A percentile compares a stretch with the other conserved stretches of the same genome.
Conservation (phyloP, 2,797 vertebrate genomes). For the Gymnothorax reevesii region DNA sequence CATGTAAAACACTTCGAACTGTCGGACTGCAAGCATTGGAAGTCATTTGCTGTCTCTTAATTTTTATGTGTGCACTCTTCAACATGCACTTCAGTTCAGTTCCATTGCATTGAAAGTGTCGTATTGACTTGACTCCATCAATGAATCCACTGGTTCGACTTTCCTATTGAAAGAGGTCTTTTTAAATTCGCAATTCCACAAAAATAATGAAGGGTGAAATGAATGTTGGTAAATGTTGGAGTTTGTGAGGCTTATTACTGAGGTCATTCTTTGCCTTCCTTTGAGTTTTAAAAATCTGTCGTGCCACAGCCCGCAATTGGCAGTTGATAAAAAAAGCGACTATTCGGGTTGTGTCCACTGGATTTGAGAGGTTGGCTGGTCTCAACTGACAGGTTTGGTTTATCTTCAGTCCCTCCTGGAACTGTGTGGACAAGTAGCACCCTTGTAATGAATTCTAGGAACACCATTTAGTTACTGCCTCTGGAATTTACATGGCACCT, state of each 20-base stretch:
- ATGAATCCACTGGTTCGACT: background rate
- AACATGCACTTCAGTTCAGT: background rate
- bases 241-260: background rate
- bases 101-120: background rate
- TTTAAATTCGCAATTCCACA: background rate
- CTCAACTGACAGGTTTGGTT: too few species aligned
- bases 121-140: background rate
- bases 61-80: background rate
- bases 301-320: background rate
- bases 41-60: background rate
- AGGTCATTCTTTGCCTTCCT: background rate
- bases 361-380: background rate
- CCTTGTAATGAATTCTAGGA: background rate
- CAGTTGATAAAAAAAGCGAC: background rate
- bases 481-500: background rate
- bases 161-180: background rate
- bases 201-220: background rate
- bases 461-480: background rate
- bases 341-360: background rate
- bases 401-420: too few species aligned
- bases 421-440: background rate
- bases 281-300: background rate
- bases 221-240: background rate
- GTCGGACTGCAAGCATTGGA: background rate
- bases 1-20: background rate